Percentiles rank a stretch among this genome's conserved stretches.
These are phyloP conservation scores for Centropus bengalensis DNA, from an alignment of 2,113 vertebrate genomes.

Conservation along the genomic window DNA sequence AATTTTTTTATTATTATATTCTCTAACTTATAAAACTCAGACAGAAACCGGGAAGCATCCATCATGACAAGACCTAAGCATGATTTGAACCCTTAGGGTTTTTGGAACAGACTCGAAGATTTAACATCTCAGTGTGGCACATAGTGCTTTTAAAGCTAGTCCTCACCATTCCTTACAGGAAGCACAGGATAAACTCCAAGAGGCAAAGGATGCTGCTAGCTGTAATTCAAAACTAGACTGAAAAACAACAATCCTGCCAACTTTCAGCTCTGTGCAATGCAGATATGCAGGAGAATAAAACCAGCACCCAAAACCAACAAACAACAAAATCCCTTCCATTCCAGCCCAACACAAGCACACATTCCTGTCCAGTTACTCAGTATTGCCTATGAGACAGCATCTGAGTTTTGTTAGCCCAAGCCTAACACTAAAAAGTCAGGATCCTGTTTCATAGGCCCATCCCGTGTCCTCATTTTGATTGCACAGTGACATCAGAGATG, in stretches of 20 bases:
- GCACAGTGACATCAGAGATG: too few relatives aligned
- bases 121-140: neutral
- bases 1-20: neutral
- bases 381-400: neutral
- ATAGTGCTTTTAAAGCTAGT: neutral
- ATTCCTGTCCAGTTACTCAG: conserved; percentile 9
- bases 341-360: neutral
- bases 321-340: neutral
- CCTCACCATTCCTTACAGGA: neutral
- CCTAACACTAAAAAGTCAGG: neutral
- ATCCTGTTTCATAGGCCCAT: neutral
- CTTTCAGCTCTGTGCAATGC: neutral
- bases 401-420: neutral
- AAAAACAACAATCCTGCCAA: conserved; percentile 4
- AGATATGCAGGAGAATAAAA: neutral
- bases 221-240: neutral
- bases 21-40: neutral
- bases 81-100: neutral
- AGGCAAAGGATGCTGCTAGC: neutral
- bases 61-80: neutral
- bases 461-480: neutral
- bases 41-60: neutral
- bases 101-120: neutral
- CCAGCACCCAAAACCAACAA: neutral
- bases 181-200: neutral